Evolutionary conservation across 92 coral and sea anemone species (phyloP).

Genomic region (Umimayanthus kanabou): DNA sequence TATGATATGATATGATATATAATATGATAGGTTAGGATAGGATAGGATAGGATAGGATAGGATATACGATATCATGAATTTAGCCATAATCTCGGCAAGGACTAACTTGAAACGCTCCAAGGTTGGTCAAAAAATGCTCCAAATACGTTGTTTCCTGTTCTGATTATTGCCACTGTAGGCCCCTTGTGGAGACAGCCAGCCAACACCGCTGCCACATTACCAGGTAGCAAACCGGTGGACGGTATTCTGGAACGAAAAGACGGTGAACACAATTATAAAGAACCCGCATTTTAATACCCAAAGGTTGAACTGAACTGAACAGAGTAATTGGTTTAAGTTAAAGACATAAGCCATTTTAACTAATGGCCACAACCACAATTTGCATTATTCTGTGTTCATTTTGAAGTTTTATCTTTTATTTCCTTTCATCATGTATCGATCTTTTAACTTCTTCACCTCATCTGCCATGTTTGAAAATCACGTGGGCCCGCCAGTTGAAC

Average conservation of each 20-base stretch:
- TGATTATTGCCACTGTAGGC: constrained; percentile 17
- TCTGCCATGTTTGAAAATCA: no score
- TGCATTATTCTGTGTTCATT: no score
- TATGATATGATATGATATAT: no score
- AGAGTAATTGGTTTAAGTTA: no score
- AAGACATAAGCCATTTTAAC: no score
- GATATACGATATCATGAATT: neutral
- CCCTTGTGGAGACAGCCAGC: constrained; percentile 11
- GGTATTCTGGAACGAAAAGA: neutral
- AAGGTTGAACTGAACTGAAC: no score
- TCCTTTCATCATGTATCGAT: no score
- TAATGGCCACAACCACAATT: no score
- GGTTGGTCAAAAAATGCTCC: constrained; percentile 32
- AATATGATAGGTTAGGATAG: neutral
- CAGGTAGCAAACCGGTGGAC: neutral
- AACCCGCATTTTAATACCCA: neutral
- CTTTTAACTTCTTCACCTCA: no score
- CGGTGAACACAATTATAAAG: neutral
- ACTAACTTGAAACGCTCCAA: constrained; percentile 5
- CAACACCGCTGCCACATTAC: neutral
- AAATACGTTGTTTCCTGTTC: constrained; percentile 23
- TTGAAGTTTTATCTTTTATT: no score
- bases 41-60: neutral
- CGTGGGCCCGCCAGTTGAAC: no score
- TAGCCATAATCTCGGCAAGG: neutral